Conservation (phyloP, 2,797 vertebrate species). For the Rhabdophis nuchalis region DNA sequence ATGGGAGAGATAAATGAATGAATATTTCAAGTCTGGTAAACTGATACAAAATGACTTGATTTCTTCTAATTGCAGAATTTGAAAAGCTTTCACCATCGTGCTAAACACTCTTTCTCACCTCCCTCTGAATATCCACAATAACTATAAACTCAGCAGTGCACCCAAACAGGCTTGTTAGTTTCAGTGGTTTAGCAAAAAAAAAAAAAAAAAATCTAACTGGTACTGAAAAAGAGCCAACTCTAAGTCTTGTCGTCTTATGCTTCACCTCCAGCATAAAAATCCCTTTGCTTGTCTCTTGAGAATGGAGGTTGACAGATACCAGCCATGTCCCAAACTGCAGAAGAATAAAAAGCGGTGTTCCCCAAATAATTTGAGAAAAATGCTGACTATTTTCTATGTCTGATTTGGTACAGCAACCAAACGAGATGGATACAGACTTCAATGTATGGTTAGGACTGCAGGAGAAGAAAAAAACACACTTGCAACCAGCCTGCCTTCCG, state of each 20-base stretch:
- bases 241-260: not conserved
- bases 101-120: not conserved
- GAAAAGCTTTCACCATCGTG: not conserved
- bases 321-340: not conserved
- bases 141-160: not conserved
- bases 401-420: not conserved
- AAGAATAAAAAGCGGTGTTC: not conserved
- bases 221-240: not conserved
- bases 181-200: not conserved
- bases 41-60: not conserved
- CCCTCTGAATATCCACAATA: not conserved
- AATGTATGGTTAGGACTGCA: not conserved
- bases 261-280: not conserved
- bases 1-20: not conserved
- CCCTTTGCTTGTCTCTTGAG: not conserved
- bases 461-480: not conserved
- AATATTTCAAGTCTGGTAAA: not conserved
- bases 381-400: not conserved
- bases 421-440: not conserved
- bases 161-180: not conserved
- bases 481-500: not conserved
- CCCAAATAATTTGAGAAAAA: not conserved
- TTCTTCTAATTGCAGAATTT: not conserved
- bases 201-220: not conserved
- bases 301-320: not conserved